Base-by-base conservation (phyloP, 2,888 invertebrate genomes). In the Xestia ashworthii region DNA sequence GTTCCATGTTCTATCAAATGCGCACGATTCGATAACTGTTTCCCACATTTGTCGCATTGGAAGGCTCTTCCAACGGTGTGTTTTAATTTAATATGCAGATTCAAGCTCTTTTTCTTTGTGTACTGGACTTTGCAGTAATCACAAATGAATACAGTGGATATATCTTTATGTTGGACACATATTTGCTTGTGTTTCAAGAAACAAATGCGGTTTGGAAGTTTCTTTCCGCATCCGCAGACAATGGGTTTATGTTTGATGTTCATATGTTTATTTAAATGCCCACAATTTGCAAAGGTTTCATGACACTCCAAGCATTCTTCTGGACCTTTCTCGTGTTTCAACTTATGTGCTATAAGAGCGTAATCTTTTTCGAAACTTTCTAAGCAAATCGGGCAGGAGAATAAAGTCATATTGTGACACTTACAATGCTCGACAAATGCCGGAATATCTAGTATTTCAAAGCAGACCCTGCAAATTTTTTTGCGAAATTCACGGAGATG, bases 41-140 rank as follows among this genome's bases (percentile, higher is more conserved):
- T 95, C 0, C 93, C 95, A 50, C 95, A 95, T 4, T 84, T 78
- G 0, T 93, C 91, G 44, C 94, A 95, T 38, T 93, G 92, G 8
- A 86, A 88, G 4, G 74, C 38, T 53, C 80, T 71, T 0, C 88
- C 89, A 5, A 82, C 72, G 1, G 88, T 74, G 73, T 95, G 95
- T 0, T 69, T 78, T 1, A 84, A 62, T 8, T 84, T 83, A 65
- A 94, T 94, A 81, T 93, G 94, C 1, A 77, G 48, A 64, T 81
- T 89, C 0, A 95, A 50, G 0, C 81, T 78, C 3, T 80, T 78
- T 78, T 92, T 94, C 0, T 48, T 74, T 0, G 46, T 74, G 67
- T 91, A 95, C 41, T 84, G 83, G 5, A 89, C 92, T 0, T 84
- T 78, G 55, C 95, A 95, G 62, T 93, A 91, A 55, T 94, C 93